A percentile compares a stretch with the other conserved stretches of the same genome.
phyloP scores from a whole-genome alignment of 2,113 vertebrate species.

The Uropsilus gracilis region DNA sequence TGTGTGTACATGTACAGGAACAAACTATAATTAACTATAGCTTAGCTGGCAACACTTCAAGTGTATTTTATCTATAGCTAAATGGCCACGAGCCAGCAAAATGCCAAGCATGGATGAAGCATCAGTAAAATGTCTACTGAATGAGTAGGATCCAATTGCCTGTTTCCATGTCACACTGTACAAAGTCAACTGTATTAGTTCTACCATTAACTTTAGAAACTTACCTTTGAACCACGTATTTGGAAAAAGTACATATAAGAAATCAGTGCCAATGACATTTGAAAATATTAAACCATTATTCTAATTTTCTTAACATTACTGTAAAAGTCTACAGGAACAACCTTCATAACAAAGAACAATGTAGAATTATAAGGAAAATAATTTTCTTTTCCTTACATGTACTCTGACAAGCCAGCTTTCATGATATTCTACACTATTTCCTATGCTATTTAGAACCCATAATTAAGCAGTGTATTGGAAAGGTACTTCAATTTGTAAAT shows the following conservation, averaged over 20 bases:
- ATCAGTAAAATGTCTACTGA: not conserved
- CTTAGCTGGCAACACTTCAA: not conserved
- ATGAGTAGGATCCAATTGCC: not conserved
- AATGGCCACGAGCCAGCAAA: conserved; percentile 2
- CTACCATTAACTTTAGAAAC: conserved; percentile 12
- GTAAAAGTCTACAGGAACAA: not conserved
- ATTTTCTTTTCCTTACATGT: not conserved
- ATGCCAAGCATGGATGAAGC: not conserved
- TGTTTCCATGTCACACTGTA: not conserved
- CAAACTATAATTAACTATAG: not conserved
- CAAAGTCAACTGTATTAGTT: not conserved
- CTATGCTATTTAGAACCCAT: not conserved
- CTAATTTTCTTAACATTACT: conserved; percentile 21
- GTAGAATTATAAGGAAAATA: not conserved
- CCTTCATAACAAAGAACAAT: conserved; percentile 27
- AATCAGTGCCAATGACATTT: not conserved
- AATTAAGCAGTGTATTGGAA: not conserved
- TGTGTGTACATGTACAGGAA: not conserved
- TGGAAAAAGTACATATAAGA: not conserved
- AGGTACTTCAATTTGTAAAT: not conserved
- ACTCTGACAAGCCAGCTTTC: not conserved
- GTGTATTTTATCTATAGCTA: not conserved
- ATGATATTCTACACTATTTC: not conserved
- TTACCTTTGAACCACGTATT: not conserved
- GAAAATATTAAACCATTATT: conserved; percentile 34